Evolutionary conservation across 2,797 vertebrate genomes (phyloP).

Genomic region (Darevskia nairensis): DNA sequence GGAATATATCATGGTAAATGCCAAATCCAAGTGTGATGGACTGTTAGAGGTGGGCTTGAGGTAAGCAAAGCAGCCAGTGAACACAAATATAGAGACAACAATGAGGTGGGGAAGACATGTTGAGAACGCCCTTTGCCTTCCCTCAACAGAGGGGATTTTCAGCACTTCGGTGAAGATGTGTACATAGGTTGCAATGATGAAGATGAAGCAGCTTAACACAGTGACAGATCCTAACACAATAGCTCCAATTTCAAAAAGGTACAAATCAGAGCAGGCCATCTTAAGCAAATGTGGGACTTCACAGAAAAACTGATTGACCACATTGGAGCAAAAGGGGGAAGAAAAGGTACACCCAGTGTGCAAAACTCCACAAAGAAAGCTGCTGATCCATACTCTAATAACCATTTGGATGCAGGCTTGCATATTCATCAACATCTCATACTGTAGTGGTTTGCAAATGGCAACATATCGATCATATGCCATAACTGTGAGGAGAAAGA

Average conservation of each 20-base stretch:
- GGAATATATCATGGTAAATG: background rate
- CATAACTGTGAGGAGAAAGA: background rate
- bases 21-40: background rate
- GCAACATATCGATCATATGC: background rate
- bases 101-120: conserved; percentile 8
- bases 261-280: background rate
- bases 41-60: background rate
- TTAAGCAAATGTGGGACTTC: background rate
- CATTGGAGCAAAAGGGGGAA: background rate
- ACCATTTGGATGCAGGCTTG: background rate
- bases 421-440: background rate
- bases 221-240: background rate
- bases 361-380: background rate
- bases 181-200: background rate
- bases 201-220: background rate
- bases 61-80: background rate
- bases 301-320: background rate
- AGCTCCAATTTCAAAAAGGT: background rate
- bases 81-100: background rate
- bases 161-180: background rate
- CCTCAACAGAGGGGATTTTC: background rate
- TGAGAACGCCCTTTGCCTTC: background rate
- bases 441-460: background rate
- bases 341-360: background rate
- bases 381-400: background rate